A percentile compares a stretch with the other conserved stretches of the same genome.
Conservation (phyloP, 2,888 invertebrate genomes). For the Zootermopsis nevadensis region DNA sequence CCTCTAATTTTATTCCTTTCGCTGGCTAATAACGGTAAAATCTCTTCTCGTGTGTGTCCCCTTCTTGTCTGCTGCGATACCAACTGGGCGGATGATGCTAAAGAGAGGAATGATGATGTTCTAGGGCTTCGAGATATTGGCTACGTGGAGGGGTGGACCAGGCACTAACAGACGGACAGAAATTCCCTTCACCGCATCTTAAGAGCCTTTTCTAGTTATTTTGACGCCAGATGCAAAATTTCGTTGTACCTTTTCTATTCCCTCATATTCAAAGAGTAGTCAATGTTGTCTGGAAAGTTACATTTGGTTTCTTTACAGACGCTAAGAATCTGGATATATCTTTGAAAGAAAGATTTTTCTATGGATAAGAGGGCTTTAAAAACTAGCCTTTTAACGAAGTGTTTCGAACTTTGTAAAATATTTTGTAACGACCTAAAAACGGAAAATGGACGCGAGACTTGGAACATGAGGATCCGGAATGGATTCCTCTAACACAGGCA, state of each 20-base stretch:
- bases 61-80: not conserved
- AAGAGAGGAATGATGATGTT: not conserved
- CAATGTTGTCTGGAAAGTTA: not conserved
- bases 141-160: constrained; percentile 2
- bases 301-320: not conserved
- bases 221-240: not conserved
- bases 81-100: not conserved
- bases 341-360: no score
- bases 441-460: no score
- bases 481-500: no score
- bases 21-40: constrained; percentile 25
- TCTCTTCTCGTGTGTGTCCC: not conserved
- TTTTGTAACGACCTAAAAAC: no score
- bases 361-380: no score
- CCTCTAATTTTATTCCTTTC: constrained; percentile 35
- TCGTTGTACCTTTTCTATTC: not conserved
- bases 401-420: no score
- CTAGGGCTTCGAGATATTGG: not conserved
- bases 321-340: no score
- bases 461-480: no score
- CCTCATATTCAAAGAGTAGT: not conserved
- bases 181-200: not conserved
- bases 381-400: no score
- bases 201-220: not conserved
- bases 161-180: not conserved